Conservation (phyloP, 2,888 invertebrate species). For the Drosophila stalkeri region DNA sequence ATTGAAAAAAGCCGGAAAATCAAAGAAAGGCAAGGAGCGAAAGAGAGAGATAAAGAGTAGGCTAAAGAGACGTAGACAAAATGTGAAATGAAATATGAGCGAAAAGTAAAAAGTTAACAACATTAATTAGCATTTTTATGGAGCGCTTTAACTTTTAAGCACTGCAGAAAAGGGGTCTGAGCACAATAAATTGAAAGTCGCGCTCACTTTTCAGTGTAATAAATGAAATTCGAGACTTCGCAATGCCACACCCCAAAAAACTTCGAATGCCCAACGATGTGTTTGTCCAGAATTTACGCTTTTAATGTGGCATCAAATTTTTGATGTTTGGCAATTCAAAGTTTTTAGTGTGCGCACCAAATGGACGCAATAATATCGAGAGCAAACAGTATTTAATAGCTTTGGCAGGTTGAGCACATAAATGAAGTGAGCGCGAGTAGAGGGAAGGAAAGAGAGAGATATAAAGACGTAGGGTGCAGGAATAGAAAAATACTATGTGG, state of each 20-base stretch:
- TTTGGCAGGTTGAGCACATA: slow-evolving; percentile 10
- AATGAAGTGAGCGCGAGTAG: neutral
- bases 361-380: slow-evolving; percentile 41
- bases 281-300: slow-evolving; percentile 20
- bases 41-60: neutral
- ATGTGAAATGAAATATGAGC: slow-evolving; percentile 69
- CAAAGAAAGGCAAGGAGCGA: neutral
- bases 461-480: neutral
- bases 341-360: slow-evolving; percentile 25
- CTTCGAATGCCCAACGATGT: slow-evolving; percentile 23
- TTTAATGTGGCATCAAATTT: slow-evolving; percentile 45
- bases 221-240: slow-evolving; percentile 22
- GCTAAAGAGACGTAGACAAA: slow-evolving; percentile 10
- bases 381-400: slow-evolving; percentile 18
- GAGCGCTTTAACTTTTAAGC: slow-evolving; percentile 59
- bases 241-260: neutral
- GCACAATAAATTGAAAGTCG: slow-evolving; percentile 43
- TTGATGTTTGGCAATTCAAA: slow-evolving; percentile 49
- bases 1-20: slow-evolving; percentile 49
- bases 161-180: slow-evolving; percentile 14
- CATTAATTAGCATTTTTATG: slow-evolving; percentile 81
- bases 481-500: neutral
- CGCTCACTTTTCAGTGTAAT: slow-evolving; percentile 30
- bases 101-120: slow-evolving; percentile 79
- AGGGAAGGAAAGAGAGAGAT: neutral